Evolutionary conservation across 2,888 invertebrate species (phyloP), one percentile per base, ranked within the genome.

Genomic region (Beris morrisii): DNA sequence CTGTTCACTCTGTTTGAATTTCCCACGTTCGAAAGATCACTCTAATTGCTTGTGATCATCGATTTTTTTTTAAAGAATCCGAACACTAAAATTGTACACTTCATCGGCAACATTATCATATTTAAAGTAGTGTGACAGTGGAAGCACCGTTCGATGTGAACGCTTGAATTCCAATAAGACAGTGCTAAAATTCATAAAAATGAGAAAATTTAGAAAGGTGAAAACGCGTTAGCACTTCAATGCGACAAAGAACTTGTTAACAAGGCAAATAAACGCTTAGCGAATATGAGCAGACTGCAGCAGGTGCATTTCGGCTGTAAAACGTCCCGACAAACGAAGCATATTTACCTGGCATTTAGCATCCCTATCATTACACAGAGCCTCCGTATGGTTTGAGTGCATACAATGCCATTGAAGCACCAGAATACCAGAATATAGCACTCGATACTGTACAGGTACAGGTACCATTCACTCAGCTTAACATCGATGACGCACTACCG

Each of bases 171-270:
- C 50, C 59, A 50, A 48, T 59, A 59, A 61, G 61, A 61, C 12
- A 61, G 61, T 61, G 61, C 61, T 61, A 61, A 61, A 61, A 50
- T 50, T 61, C 52, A 61, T 61, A 61, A 61, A 52, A 61, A 61
- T 61, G 43, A 30, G 61, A 52, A 61, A 61, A 50, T 61, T 61
- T 61, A 61, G 61, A 61, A 61, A 61, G 61, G 61, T 61, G 61
- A 52, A 61, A 61, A 59, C 22, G 28, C 15, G 28, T 38, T 38
- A 38, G 38, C 52, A 52, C 22, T 9, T 52, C 22, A 11, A 52
- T 48, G 61, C 50, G 61, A 50, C 61, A 61, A 61, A 43, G 61
- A 50, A 43, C 48, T 59, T 61, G 61, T 61, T 61, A 61, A 61
- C 52, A 61, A 61, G 50, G 38, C 13, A 61, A 61, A 61, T 52